These are phyloP conservation scores for Agonopterix arenella DNA, from an alignment of 2,888 invertebrate genomes.

Conservation along the genomic window DNA sequence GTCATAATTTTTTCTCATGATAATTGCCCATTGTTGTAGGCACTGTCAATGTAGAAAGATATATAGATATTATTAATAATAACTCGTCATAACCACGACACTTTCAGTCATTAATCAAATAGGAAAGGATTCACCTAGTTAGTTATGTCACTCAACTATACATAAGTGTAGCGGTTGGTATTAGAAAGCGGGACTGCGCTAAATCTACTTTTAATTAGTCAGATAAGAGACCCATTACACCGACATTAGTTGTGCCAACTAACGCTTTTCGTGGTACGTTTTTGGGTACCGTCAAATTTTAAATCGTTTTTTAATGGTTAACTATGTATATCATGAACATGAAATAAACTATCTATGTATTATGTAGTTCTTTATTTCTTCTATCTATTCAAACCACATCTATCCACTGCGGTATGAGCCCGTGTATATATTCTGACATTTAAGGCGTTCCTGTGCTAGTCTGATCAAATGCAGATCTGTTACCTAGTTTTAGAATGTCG, in stretches of 20 bases:
- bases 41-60: background rate
- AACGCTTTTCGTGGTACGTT: slow-evolving; percentile 42
- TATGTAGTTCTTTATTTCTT: too few relatives aligned
- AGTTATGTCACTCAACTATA: slow-evolving; percentile 34
- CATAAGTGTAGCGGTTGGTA: slow-evolving; percentile 29
- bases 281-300: slow-evolving; percentile 31
- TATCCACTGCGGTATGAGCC: too few relatives aligned
- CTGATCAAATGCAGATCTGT: too few relatives aligned
- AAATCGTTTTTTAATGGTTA: too few relatives aligned
- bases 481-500: too few relatives aligned
- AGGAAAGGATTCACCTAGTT: slow-evolving; percentile 52
- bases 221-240: slow-evolving; percentile 70
- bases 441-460: too few relatives aligned
- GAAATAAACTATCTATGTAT: too few relatives aligned
- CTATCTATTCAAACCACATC: too few relatives aligned
- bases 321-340: too few relatives aligned
- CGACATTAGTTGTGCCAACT: slow-evolving; percentile 63
- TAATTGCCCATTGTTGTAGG: too few relatives aligned
- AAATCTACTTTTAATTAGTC: slow-evolving; percentile 76
- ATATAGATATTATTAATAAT: slow-evolving; percentile 16
- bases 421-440: too few relatives aligned
- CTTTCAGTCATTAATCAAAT: slow-evolving; percentile 42
- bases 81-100: slow-evolving; percentile 28
- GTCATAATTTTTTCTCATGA: too few relatives aligned
- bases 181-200: slow-evolving; percentile 54